These are phyloP conservation scores for Diabrotica balteata DNA, from an alignment of 2,888 invertebrate species.

Conservation along the genomic window DNA sequence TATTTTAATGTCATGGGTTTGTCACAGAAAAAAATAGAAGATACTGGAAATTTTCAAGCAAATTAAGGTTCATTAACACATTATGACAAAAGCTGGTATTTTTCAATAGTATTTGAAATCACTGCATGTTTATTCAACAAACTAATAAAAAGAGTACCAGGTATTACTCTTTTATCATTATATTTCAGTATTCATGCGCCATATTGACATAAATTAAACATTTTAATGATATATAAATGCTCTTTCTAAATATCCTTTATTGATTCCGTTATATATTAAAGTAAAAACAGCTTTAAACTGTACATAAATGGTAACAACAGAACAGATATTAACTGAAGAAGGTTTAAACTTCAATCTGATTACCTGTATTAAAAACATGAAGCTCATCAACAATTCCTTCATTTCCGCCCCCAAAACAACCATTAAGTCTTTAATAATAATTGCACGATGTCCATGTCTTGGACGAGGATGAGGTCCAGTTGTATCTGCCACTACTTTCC, in stretches of 20 bases:
- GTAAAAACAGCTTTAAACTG: background rate
- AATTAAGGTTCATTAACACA: no score
- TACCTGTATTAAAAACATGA: constrained; percentile 98
- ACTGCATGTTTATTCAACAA: background rate
- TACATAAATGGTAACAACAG: constrained; percentile 31
- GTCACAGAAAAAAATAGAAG: no score
- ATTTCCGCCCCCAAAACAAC: constrained; percentile 99
- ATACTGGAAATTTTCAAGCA: no score
- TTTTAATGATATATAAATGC: constrained; percentile 35
- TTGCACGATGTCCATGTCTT: constrained; percentile 98
- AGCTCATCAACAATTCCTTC: constrained; percentile 99
- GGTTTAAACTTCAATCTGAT: constrained; percentile 48
- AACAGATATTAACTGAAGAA: constrained; percentile 53
- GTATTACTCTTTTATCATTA: constrained; percentile 30
- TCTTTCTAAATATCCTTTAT: constrained; percentile 14
- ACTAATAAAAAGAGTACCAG: constrained; percentile 29
- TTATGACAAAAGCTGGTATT: no score
- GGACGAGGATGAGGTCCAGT: constrained; percentile 95
- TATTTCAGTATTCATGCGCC: constrained; percentile 42
- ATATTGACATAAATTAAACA: constrained; percentile 51
- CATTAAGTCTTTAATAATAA: constrained; percentile 98
- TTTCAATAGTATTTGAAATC: no score
- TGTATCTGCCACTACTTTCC: constrained; percentile 95
- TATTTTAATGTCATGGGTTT: no score
- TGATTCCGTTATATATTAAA: background rate